Evolutionary conservation across 2,113 vertebrate species (phyloP), one percentile per base, ranked within the genome.

Genomic region (Engraulis encrasicolus): DNA sequence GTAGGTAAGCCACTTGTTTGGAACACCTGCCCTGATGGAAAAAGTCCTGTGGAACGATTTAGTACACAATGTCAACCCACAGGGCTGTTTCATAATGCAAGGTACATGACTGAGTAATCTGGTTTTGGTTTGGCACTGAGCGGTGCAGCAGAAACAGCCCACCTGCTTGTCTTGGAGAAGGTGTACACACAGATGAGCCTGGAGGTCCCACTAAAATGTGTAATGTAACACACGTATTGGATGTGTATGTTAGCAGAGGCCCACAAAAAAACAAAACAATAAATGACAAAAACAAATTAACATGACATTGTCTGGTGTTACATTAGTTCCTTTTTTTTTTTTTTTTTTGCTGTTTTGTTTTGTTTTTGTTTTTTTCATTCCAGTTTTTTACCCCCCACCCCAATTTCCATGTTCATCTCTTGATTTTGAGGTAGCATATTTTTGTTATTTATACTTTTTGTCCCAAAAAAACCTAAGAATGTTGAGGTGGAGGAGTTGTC

Each of bases 161-260:
- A 86, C 88, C 90, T 89, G 87, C 90, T 86, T 91, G 88, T 81
- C 88, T 88, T 78, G 86, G 88, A 12, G 86, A 27, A 7, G 80
- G 23, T 66, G 49, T 78, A 54, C 40, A 77, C 50, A 83, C n/a
- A n/a, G 58, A 38, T 27, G 78, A 85, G 50, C 34, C 34, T 36
- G 23, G 89, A 86, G 61, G 89, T 89, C 89, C 23, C 84, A 85
- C 85, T 87, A 89, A 90, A 86, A 90, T 78, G 74, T 85, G 79
- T 80, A 85, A 81, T 88, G 52, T 74, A 6, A 79, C 11, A 82
- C 61, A 85, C 80, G 80, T 66, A 18, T 85, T 81, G 82, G 81
- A 86, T 82, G 77, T 17, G 7, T 20, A n/a, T n/a, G 84, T n/a
- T 71, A 50, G 80, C 50, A 27, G 40, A 52, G 23, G 36, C 71